Percentiles rank a stretch among this genome's conserved stretches.
Evolutionary conservation across 2,888 invertebrate species (phyloP).

Genomic region (Hipparchia sbordonii): DNA sequence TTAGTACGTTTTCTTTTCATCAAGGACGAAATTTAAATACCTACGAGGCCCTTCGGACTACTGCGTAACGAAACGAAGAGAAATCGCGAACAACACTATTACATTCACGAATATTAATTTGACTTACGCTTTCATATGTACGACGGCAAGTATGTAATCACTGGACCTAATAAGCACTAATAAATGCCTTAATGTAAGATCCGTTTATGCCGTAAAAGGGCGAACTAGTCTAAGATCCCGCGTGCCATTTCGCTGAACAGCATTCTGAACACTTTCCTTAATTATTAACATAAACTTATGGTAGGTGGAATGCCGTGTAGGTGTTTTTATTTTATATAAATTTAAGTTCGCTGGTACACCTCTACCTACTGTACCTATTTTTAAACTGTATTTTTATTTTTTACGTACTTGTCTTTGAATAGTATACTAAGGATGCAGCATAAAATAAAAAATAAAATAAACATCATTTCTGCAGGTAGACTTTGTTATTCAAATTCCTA

Average conservation of each 20-base stretch:
- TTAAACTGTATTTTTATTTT: too few relatives aligned
- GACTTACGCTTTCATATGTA: constrained; percentile 40
- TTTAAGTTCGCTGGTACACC: not conserved
- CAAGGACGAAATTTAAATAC: constrained; percentile 28
- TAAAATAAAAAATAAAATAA: too few relatives aligned
- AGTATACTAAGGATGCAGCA: too few relatives aligned
- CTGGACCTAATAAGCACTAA: constrained; percentile 31
- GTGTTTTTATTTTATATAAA: constrained; percentile 3
- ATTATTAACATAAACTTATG: constrained; percentile 28
- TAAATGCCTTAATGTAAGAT: constrained; percentile 13
- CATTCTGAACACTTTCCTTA: constrained; percentile 31
- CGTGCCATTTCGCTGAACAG: constrained; percentile 30
- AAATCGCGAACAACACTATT: constrained; percentile 43
- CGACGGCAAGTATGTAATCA: constrained; percentile 27
- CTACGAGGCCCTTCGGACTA: constrained; percentile 37
- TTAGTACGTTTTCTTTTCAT: not conserved
- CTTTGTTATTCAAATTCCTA: too few relatives aligned
- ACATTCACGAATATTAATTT: constrained; percentile 46
- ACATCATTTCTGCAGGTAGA: too few relatives aligned
- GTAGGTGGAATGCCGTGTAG: not conserved
- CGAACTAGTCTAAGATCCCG: constrained; percentile 22
- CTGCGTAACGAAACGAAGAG: constrained; percentile 42
- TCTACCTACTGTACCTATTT: too few relatives aligned
- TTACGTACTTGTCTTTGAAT: too few relatives aligned
- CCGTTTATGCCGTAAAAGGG: constrained; percentile 25